Conservation (phyloP, 2,797 vertebrate genomes). For the Parambassis ranga region DNA sequence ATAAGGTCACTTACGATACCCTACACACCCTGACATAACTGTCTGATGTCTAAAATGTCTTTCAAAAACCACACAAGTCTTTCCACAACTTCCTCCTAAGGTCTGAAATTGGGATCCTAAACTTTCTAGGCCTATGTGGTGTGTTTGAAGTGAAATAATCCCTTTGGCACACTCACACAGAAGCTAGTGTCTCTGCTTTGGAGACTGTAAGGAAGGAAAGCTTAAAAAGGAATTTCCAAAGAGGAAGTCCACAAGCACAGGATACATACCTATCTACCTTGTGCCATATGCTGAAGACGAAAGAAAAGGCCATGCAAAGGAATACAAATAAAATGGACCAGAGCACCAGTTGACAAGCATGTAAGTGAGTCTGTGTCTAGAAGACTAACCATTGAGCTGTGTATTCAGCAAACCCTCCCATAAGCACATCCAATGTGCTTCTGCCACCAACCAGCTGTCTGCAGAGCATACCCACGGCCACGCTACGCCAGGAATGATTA, state of each 20-base stretch:
- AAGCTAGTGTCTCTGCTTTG: slow-evolving; percentile 50
- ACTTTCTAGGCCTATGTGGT: slow-evolving; percentile 45
- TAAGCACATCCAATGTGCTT: slow-evolving; percentile 11
- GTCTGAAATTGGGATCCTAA: slow-evolving; percentile 52
- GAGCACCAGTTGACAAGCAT: slow-evolving; percentile 27
- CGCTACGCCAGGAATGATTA: slow-evolving; percentile 53
- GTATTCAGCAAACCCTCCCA: slow-evolving; percentile 27
- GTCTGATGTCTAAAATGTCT: slow-evolving; percentile 45
- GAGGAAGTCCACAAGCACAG: slow-evolving; percentile 41
- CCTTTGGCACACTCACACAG: slow-evolving; percentile 57
- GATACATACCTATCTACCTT: slow-evolving; percentile 53
- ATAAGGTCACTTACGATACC: slow-evolving; percentile 64
- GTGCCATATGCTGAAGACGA: slow-evolving; percentile 45
- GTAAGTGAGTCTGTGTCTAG: slow-evolving; percentile 11
- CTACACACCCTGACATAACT: slow-evolving; percentile 42
- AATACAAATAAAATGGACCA: slow-evolving; percentile 18
- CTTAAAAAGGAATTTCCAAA: slow-evolving; percentile 54
- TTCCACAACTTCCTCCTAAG: slow-evolving; percentile 38
- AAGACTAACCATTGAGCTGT: slow-evolving; percentile 43
- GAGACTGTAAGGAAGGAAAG: slow-evolving; percentile 30
- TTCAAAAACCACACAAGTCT: slow-evolving; percentile 45
- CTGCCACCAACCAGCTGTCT: slow-evolving; percentile 47
- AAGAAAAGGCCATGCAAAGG: slow-evolving; percentile 31
- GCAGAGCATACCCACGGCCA: slow-evolving; percentile 9
- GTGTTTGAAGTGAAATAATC: slow-evolving; percentile 62